Conservation (phyloP, 2,113 vertebrate species). For the Salminus brasiliensis region DNA sequence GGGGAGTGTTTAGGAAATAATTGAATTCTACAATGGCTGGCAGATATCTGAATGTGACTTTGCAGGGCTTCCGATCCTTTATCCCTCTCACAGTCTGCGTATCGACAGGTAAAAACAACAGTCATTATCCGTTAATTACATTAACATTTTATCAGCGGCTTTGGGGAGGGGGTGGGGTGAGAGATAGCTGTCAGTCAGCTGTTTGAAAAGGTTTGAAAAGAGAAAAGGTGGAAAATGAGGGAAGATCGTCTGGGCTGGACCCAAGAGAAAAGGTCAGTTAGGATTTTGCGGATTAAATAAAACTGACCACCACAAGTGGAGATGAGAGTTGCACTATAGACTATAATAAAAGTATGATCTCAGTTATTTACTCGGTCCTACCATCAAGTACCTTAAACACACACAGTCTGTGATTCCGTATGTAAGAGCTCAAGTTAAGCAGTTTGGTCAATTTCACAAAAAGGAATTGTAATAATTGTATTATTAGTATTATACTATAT, state of each 20-base stretch:
- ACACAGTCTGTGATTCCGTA: no score
- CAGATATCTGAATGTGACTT: conserved; percentile 87
- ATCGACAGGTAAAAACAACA: conserved; percentile 86
- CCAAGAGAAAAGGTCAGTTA: conserved; percentile 52
- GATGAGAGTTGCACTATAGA: no score
- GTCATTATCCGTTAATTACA: conserved; percentile 89
- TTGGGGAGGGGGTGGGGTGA: conserved; percentile 59
- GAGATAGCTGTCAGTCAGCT: conserved; percentile 81
- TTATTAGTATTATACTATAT: no score
- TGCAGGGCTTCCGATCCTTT: conserved; percentile 77
- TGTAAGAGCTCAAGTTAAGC: no score
- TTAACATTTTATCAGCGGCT: conserved; percentile 84
- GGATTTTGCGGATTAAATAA: conserved; percentile 51
- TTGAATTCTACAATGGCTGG: conserved; percentile 81
- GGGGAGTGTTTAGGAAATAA: conserved; percentile 71
- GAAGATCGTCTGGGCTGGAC: conserved; percentile 24
- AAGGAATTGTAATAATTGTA: no score
- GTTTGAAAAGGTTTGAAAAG: conserved; percentile 41
- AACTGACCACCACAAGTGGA: background rate
- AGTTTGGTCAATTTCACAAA: no score
- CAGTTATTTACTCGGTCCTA: no score
- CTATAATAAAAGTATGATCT: no score
- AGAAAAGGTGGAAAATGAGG: conserved; percentile 26
- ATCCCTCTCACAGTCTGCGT: conserved; percentile 75
- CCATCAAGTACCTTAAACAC: no score